Evolutionary conservation across 1,140 invertebrate species (phyloP).

Genomic region (Parasteatoda tepidariorum): DNA sequence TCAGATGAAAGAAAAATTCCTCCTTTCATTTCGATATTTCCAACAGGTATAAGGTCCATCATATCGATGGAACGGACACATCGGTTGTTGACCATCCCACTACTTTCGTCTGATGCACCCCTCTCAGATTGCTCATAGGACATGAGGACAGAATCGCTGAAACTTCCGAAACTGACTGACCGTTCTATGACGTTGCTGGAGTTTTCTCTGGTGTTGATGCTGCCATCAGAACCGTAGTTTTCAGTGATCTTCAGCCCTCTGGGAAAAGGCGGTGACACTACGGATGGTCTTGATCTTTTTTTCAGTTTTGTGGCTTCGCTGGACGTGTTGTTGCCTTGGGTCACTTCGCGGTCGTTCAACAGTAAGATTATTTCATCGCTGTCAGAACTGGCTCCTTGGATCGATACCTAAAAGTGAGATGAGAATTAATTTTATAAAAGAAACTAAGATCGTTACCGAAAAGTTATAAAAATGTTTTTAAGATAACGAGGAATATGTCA

Average conservation of each 20-base stretch:
- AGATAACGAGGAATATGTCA: background rate
- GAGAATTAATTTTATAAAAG: background rate
- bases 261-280: slow-evolving; percentile 31
- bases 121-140: slow-evolving; percentile 56
- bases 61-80: slow-evolving; percentile 53
- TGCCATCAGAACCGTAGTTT: slow-evolving; percentile 42
- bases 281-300: slow-evolving; percentile 9
- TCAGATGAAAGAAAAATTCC: slow-evolving; percentile 36
- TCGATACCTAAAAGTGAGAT: slow-evolving; percentile 27
- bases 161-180: slow-evolving; percentile 50
- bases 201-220: slow-evolving; percentile 50
- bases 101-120: slow-evolving; percentile 29
- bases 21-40: background rate
- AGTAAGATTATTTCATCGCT: slow-evolving; percentile 53
- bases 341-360: slow-evolving; percentile 33
- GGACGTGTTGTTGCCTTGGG: slow-evolving; percentile 4
- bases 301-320: slow-evolving; percentile 1
- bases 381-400: slow-evolving; percentile 53
- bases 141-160: slow-evolving; percentile 53
- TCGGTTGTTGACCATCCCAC: slow-evolving; percentile 39
- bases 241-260: slow-evolving; percentile 38
- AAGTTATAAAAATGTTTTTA: background rate
- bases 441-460: background rate
- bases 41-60: slow-evolving; percentile 52
- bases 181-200: slow-evolving; percentile 28